These are phyloP conservation scores for Cephonodes hylas DNA, from an alignment of 2,888 invertebrate species.

Conservation along the genomic window DNA sequence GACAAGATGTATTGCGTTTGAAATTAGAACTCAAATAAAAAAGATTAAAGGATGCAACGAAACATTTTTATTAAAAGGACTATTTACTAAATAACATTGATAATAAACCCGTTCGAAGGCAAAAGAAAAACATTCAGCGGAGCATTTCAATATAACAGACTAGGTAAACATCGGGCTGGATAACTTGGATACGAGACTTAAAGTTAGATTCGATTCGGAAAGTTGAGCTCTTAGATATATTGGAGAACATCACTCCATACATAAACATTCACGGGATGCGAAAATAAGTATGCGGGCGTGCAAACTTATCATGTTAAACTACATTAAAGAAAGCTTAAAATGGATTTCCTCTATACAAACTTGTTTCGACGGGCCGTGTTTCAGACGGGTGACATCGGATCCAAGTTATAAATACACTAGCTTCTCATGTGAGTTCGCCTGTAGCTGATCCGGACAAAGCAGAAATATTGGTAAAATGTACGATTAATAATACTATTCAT, in stretches of 20 bases:
- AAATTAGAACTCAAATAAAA: no score
- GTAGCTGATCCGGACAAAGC: no score
- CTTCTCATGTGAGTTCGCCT: no score
- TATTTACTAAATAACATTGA: no score
- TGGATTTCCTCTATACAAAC: not conserved
- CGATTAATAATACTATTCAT: no score
- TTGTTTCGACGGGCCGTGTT: not conserved
- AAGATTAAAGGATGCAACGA: no score
- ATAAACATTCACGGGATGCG: not conserved
- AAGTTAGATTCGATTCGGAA: conserved; percentile 38
- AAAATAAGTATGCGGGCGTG: not conserved
- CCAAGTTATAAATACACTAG: no score
- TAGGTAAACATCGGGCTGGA: conserved; percentile 18
- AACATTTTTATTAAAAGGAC: no score
- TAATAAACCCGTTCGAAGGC: not conserved
- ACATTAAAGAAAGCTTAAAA: conserved; percentile 9
- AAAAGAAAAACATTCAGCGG: not conserved
- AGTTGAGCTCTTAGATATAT: conserved; percentile 34
- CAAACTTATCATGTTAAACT: conserved; percentile 5
- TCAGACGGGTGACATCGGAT: no score
- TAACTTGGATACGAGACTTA: conserved; percentile 28
- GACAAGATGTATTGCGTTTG: not conserved
- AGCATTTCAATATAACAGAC: not conserved
- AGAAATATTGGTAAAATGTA: no score
- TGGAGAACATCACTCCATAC: conserved; percentile 16